Conservation (phyloP, 2,113 vertebrate species). For the Carassius auratus region DNA sequence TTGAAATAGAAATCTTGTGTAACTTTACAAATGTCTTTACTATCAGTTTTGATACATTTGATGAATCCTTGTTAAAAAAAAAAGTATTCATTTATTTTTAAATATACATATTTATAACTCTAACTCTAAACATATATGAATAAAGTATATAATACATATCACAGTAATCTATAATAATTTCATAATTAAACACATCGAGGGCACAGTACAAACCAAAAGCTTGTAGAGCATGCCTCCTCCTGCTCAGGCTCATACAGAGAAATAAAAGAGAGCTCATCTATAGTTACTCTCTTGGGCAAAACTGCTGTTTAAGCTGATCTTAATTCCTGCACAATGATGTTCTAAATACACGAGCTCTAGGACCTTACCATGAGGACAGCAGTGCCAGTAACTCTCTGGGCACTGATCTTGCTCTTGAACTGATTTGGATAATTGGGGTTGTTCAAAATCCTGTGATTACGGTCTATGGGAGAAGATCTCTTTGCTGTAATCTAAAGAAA, state of each 20-base stretch:
- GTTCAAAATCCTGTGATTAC: slow-evolving; percentile 18
- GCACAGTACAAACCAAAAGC: neutral
- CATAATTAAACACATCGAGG: too few species aligned
- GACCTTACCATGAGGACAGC: neutral
- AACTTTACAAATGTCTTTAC: too few species aligned
- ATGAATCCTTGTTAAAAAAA: too few species aligned
- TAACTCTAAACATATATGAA: too few species aligned
- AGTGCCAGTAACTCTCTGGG: neutral
- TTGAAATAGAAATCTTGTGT: too few species aligned
- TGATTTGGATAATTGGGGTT: slow-evolving; percentile 1
- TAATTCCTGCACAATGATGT: neutral
- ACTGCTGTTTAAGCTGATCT: neutral
- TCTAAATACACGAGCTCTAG: neutral
- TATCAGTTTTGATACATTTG: too few species aligned
- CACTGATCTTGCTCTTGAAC: slow-evolving; percentile 18
- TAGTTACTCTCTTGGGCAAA: neutral
- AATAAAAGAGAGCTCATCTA: neutral
- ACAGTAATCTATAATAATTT: too few species aligned
- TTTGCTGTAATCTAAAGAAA: neutral
- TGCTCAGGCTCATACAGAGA: neutral
- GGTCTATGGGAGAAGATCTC: neutral
- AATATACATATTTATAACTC: too few species aligned
- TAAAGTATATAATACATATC: too few species aligned
- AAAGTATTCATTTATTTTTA: too few species aligned
- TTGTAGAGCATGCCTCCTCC: neutral